A percentile compares a stretch with the other conserved stretches of the same genome.
phyloP scores from a whole-genome alignment of 1,140 invertebrate species.

The Amphibalanus amphitrite region DNA sequence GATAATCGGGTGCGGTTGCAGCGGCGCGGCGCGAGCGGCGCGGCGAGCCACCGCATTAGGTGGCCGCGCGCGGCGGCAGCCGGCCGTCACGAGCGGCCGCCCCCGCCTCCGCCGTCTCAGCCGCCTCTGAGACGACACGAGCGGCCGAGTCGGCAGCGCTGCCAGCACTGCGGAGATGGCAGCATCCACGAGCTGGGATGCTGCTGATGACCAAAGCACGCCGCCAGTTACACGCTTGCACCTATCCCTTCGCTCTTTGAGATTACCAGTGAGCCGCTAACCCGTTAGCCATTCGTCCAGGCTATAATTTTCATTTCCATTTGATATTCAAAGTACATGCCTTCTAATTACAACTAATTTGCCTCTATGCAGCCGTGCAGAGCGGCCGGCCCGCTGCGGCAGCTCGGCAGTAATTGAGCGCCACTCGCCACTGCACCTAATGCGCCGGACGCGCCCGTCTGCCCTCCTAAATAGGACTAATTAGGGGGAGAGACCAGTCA shows the following conservation, averaged over 20 bases:
- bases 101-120: too few relatives aligned
- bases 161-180: too few relatives aligned
- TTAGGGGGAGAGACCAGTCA: neutral
- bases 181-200: too few relatives aligned
- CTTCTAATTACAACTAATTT: constrained; percentile 1
- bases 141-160: too few relatives aligned
- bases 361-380: neutral
- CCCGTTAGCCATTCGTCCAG: neutral
- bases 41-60: too few relatives aligned
- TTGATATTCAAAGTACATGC: constrained; percentile 2
- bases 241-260: neutral
- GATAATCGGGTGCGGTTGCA: too few relatives aligned
- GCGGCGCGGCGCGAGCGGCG: too few relatives aligned
- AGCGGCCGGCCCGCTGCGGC: too few relatives aligned
- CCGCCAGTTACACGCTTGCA: neutral
- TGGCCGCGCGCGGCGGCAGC: too few relatives aligned
- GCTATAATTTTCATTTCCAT: neutral
- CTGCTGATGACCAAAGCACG: too few relatives aligned
- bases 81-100: too few relatives aligned
- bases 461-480: neutral
- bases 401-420: neutral
- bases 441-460: neutral
- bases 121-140: too few relatives aligned
- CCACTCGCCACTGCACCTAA: neutral
- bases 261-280: neutral